Base-by-base conservation (phyloP, 1,140 invertebrate species). In the Sesamia nonagrioides region DNA sequence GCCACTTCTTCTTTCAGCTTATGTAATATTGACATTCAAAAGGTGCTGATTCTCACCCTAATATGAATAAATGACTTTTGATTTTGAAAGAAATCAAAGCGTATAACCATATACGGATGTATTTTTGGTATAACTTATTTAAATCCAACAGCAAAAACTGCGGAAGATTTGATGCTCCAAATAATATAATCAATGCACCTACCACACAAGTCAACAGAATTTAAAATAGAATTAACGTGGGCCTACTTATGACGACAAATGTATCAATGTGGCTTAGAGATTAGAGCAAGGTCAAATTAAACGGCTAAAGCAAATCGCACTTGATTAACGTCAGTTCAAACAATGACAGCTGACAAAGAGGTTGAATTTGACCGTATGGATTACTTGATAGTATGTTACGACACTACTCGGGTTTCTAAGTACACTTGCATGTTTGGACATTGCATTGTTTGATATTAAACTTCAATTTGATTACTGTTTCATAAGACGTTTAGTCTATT, bases 331-430 rank as follows among this genome's bases (percentile, higher is more conserved):
- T 81, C 83, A 80, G 56, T 85, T 86, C 61, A 78, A 82, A 87
- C 81, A 87, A 85, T 80, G 85, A 89, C 86, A 89, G 86, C 81
- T 87, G 85, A 82, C 88, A 89, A 79, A 75, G 61, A 78, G 78
- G 50, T 78, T 61, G 77, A 74, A 78, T 61, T 56, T 76, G 45
- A 77, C 50, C 66, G 52, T 60, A 33, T 45, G 63, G 40, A 61
- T 77, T 71, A 72, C 13, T 71, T 21, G 56, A 52, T 27, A 75
- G 40, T 75, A 40, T 40, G 42, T 63, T 61, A 75, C 27, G 35
- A 21, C 35, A 54, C 33, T 42, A 40, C 50, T 73, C 52, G 9
- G 8, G 18, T 58, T 73, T 73, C 50, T 73, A 42, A n/a, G 52
- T 56, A 52, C 21, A 69, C 50, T 18, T 61, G 7, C 37, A 18